Evolutionary conservation across 1,140 invertebrate species (phyloP), one percentile per base, ranked within the genome.

Genomic region (Drosophila watanabei): DNA sequence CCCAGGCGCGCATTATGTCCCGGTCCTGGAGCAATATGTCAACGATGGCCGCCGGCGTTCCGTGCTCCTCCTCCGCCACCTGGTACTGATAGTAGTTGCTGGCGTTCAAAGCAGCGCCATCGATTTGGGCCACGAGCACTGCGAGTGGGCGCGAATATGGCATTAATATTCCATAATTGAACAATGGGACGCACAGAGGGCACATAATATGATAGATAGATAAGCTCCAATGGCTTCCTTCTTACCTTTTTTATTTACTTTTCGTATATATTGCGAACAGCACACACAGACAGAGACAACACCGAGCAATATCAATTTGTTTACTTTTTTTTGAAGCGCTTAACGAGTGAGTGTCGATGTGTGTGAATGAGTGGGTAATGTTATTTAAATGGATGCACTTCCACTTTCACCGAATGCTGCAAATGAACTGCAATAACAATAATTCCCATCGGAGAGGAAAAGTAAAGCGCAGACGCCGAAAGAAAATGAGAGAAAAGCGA

Each of bases 51-150:
- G 20, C n/a, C 16, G 41, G 49, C 20, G 30, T 9, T 73, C 59
- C 39, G 20, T 37, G 20, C 28, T 37, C 48, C 30, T 33, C 39
- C 56, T 39, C 20, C 52, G 61, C 33, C 35, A 64, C 37, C 16
- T 76, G 49, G 71, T 82, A 75, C 60, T 86, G 51, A 82, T 64
- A 80, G 37, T 59, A 80, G 30, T 63, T 32, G 56, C 66, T 86
- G 30, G 62, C 66, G 68, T 90, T 85, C 61, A 90, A 46, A 62
- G 63, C 56, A 37, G 48, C 56, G 20, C 82, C 86, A 79, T 90
- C 76, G 73, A 85, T 81, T 75, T 62, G 63, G 64, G 57, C 73
- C 78, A 61, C 81, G 76, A 69, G 75, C 45, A 41, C 75, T 77
- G 54, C 56, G 63, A 54, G 46, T 77, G 75, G 73, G 16, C 41